Conservation (phyloP, 2,113 vertebrate genomes). For the Brachyistius frenatus region DNA sequence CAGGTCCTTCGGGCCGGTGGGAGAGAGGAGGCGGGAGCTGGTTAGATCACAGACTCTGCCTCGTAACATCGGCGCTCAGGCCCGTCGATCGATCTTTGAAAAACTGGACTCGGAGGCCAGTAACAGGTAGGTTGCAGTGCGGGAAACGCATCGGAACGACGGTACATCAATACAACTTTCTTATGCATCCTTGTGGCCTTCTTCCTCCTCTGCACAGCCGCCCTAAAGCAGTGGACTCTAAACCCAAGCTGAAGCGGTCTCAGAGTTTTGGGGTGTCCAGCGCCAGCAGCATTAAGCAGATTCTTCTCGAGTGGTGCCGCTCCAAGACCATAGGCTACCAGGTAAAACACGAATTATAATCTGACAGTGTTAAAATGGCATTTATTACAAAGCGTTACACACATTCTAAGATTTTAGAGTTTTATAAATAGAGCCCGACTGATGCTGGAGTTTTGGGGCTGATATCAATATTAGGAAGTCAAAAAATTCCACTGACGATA, state of each 20-base stretch:
- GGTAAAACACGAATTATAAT: conserved; percentile 75
- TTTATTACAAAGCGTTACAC: not conserved
- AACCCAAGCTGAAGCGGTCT: conserved; percentile 93
- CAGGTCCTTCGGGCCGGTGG: conserved; percentile 69
- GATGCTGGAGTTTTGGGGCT: too few relatives aligned
- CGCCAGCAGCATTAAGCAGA: conserved; percentile 98
- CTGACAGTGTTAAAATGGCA: not conserved
- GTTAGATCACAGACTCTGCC: conserved; percentile 96
- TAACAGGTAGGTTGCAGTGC: conserved; percentile 79
- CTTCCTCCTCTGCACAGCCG: conserved; percentile 64
- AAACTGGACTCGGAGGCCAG: conserved; percentile 87
- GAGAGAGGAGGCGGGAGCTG: conserved; percentile 89
- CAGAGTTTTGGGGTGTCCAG: conserved; percentile 97
- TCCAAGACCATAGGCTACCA: conserved; percentile 97
- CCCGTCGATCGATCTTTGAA: conserved; percentile 90
- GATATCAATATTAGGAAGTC: too few relatives aligned
- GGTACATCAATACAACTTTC: not conserved
- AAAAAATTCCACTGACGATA: too few relatives aligned
- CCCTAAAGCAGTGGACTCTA: conserved; percentile 87
- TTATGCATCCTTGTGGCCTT: not conserved
- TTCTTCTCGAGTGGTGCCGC: conserved; percentile 97
- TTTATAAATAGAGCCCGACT: not conserved
- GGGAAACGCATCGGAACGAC: not conserved
- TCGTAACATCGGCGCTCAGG: conserved; percentile 87
- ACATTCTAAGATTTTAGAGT: not conserved